A percentile compares a stretch with the other conserved stretches of the same genome.
phyloP scores from a whole-genome alignment of 2,888 invertebrate genomes.

The Embidobia sp. region DNA sequence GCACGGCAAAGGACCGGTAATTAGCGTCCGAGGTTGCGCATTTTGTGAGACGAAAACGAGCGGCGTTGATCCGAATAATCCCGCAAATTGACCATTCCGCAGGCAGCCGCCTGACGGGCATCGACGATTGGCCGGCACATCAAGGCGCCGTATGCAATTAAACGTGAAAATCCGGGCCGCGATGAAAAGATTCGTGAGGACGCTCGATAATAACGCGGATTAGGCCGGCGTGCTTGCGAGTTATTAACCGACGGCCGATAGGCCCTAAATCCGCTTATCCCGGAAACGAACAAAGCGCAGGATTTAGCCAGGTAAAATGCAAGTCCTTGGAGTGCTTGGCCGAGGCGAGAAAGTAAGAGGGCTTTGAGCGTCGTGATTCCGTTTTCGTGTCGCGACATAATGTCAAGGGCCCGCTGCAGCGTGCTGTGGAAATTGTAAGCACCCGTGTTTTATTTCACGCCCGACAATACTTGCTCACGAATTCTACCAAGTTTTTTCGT shows the following conservation, averaged over 20 bases:
- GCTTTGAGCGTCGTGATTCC: slow-evolving; percentile 47
- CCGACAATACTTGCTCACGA: slow-evolving; percentile 45
- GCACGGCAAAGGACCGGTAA: too few species aligned
- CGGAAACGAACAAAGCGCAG: slow-evolving; percentile 72
- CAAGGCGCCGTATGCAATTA: slow-evolving; percentile 42
- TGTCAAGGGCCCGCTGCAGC: slow-evolving; percentile 55
- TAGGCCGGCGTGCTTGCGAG: slow-evolving; percentile 64
- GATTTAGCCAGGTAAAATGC: slow-evolving; percentile 64
- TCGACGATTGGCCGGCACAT: slow-evolving; percentile 19
- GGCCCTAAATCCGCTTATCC: slow-evolving; percentile 77
- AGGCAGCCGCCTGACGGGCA: not conserved
- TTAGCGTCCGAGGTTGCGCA: slow-evolving; percentile 4
- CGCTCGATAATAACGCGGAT: slow-evolving; percentile 57
- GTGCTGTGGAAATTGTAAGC: slow-evolving; percentile 45
- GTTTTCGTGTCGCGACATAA: slow-evolving; percentile 59
- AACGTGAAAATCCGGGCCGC: slow-evolving; percentile 42
- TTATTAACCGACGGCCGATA: slow-evolving; percentile 72
- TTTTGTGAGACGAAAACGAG: slow-evolving; percentile 35
- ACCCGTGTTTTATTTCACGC: slow-evolving; percentile 47
- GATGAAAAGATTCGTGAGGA: slow-evolving; percentile 29
- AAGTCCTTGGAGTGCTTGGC: slow-evolving; percentile 12
- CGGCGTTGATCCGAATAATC: slow-evolving; percentile 41
- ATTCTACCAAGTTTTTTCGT: slow-evolving; percentile 28
- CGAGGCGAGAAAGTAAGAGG: slow-evolving; percentile 39
- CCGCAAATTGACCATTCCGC: slow-evolving; percentile 46